A percentile compares a stretch with the other conserved stretches of the same genome.
These are phyloP conservation scores for Habropoda laboriosa DNA, from an alignment of 1,140 invertebrate genomes.

Conservation along the genomic window DNA sequence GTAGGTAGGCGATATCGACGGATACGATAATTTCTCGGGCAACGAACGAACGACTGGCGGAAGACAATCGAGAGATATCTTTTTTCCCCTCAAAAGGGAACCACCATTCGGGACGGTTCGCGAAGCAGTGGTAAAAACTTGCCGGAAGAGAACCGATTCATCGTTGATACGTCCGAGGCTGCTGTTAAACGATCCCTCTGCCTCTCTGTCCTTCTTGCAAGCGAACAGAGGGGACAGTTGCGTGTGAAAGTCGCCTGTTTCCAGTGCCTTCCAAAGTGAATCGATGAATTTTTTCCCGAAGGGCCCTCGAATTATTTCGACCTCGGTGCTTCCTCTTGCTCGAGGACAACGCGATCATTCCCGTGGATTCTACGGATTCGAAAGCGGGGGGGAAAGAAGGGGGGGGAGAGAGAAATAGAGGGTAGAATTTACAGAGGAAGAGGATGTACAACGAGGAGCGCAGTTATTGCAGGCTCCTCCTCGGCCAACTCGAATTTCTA, in stretches of 20 bases:
- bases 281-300: background rate
- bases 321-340: background rate
- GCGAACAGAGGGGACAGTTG: too few species aligned
- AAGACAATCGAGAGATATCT: slow-evolving; percentile 43
- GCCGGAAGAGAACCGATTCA: slow-evolving; percentile 35
- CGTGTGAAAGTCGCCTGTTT: slow-evolving; percentile 1
- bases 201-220: background rate
- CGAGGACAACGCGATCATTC: background rate
- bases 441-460: too few species aligned
- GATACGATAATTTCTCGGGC: slow-evolving; percentile 3
- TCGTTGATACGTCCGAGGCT: slow-evolving; percentile 1
- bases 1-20: slow-evolving; percentile 41
- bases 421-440: background rate
- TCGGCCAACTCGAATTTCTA: background rate
- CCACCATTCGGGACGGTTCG: too few species aligned
- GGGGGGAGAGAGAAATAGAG: background rate
- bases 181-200: slow-evolving; percentile 7
- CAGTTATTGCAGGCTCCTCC: background rate
- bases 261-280: background rate
- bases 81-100: background rate
- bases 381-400: background rate
- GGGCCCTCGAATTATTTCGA: too few species aligned
- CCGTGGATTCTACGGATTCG: too few species aligned
- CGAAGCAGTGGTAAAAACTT: background rate
- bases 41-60: background rate